Conservation (phyloP, 30 jellyfish, hydroid and myxozoan genomes). For the Aurelia aurita region DNA sequence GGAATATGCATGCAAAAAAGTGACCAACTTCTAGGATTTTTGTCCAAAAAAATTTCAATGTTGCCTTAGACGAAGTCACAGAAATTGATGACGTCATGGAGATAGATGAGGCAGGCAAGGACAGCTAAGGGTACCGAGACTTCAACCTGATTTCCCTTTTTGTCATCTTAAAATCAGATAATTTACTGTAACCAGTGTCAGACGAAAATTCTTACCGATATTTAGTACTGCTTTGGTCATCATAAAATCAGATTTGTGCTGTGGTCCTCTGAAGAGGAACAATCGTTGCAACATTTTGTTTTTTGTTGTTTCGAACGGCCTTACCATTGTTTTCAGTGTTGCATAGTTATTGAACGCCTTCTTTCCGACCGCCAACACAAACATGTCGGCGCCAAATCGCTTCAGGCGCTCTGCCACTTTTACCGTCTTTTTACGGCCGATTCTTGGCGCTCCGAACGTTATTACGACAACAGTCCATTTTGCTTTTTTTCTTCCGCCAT, state of each 20-base stretch:
- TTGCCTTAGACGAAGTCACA: too few species aligned
- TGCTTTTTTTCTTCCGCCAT: slow-evolving; percentile 39
- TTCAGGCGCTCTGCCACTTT: slow-evolving; percentile 49
- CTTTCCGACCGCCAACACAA: slow-evolving; percentile 56
- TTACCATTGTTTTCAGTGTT: slow-evolving; percentile 49
- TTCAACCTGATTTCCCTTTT: too few species aligned
- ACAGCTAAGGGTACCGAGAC: too few species aligned
- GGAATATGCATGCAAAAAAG: too few species aligned
- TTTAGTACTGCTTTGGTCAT: slow-evolving; percentile 64
- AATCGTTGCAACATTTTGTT: slow-evolving; percentile 20
- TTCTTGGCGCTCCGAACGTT: slow-evolving; percentile 66
- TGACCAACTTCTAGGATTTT: too few species aligned
- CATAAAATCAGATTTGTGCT: slow-evolving; percentile 41
- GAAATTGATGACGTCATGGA: too few species aligned
- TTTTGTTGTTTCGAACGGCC: slow-evolving; percentile 50
- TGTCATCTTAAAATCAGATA: too few species aligned
- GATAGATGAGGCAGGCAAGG: too few species aligned
- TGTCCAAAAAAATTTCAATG: too few species aligned
- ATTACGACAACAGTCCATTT: slow-evolving; percentile 66
- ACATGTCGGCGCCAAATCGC: slow-evolving; percentile 59
- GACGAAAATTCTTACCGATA: slow-evolving; percentile 16
- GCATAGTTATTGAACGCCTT: slow-evolving; percentile 51
- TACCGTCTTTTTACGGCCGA: slow-evolving; percentile 44
- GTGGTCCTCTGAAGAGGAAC: slow-evolving; percentile 70
- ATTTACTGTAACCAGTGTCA: background rate